phyloP scores from a whole-genome alignment of 2,113 vertebrate species.

The Euleptes europaea region DNA sequence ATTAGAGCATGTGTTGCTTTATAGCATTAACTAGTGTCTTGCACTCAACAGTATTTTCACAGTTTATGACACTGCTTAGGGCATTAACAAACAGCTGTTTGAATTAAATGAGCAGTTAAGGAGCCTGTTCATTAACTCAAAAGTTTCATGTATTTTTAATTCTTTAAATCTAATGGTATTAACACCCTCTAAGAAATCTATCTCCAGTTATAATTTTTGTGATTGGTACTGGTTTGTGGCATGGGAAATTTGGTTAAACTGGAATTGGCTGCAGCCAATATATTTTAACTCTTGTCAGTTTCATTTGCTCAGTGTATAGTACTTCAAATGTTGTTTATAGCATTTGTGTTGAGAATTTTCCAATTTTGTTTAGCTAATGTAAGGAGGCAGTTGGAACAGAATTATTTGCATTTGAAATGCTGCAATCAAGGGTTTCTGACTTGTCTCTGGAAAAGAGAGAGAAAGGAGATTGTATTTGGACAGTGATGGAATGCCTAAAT shows the following conservation, averaged over 20 bases:
- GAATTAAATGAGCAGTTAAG: constrained; percentile 91
- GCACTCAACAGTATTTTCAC: constrained; percentile 88
- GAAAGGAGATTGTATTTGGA: constrained; percentile 71
- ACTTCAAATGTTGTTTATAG: constrained; percentile 83
- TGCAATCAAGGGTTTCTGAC: constrained; percentile 77
- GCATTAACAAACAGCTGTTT: constrained; percentile 92
- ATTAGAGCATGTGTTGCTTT: constrained; percentile 90
- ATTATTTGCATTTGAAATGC: constrained; percentile 86
- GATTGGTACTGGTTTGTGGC: constrained; percentile 74
- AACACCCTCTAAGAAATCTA: constrained; percentile 83
- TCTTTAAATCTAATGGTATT: constrained; percentile 86
- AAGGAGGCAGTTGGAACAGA: constrained; percentile 84
- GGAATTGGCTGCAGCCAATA: constrained; percentile 63
- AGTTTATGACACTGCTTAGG: constrained; percentile 91
- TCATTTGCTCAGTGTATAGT: constrained; percentile 78
- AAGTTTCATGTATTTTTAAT: constrained; percentile 91
- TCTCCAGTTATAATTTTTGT: constrained; percentile 84
- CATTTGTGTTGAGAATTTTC: constrained; percentile 82
- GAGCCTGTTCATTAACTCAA: constrained; percentile 90
- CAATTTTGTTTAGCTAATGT: constrained; percentile 86
- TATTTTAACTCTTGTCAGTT: constrained; percentile 70
- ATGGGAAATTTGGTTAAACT: constrained; percentile 61
- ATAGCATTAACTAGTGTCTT: constrained; percentile 89
- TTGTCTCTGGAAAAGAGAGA: constrained; percentile 62
- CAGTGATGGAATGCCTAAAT: constrained; percentile 62